These are phyloP conservation scores for Adineta ricciae DNA, from an alignment of 2,888 invertebrate genomes.

Conservation along the genomic window DNA sequence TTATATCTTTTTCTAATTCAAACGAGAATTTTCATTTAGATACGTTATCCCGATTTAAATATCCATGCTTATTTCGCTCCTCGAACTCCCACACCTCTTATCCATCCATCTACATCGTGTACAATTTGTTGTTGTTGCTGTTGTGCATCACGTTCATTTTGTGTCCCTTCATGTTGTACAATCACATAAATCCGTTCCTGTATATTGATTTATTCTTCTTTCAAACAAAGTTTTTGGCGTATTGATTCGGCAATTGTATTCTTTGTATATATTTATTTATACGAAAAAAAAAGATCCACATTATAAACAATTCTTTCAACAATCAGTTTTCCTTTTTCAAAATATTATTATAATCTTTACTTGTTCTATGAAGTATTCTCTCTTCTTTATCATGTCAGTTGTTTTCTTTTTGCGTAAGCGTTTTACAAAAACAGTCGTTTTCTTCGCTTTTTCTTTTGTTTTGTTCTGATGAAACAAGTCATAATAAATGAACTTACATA, in stretches of 20 bases:
- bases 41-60: slow-evolving; percentile 85
- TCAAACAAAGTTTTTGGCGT: background rate
- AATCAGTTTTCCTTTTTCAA: background rate
- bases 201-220: background rate
- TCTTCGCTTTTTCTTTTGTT: background rate
- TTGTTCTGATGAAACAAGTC: background rate
- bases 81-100: slow-evolving; percentile 77
- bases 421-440: background rate
- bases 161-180: background rate
- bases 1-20: background rate
- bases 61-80: slow-evolving; percentile 99
- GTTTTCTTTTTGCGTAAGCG: background rate
- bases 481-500: background rate
- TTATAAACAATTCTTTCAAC: background rate
- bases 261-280: background rate
- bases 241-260: background rate
- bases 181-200: background rate
- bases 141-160: background rate
- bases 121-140: slow-evolving; percentile 24
- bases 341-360: background rate
- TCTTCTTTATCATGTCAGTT: background rate
- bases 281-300: background rate
- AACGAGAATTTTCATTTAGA: slow-evolving; percentile 57
- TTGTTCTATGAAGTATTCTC: background rate
- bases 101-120: slow-evolving; percentile 20